phyloP scores from a whole-genome alignment of 2,113 vertebrate species.

The Bagarius yarrelli region DNA sequence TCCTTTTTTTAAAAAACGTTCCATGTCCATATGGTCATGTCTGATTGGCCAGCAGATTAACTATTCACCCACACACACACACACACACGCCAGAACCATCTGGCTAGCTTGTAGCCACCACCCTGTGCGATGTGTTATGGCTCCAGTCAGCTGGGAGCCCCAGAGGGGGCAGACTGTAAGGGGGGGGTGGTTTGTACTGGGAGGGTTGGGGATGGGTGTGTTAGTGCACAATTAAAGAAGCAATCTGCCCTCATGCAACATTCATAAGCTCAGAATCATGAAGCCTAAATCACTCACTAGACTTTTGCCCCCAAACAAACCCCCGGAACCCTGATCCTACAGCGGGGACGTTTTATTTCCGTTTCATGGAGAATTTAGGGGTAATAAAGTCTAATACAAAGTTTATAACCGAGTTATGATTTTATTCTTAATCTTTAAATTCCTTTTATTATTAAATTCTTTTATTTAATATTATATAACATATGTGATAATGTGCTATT shows the following conservation, averaged over 20 bases:
- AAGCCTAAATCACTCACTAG: conserved; percentile 9
- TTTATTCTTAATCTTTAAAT: neutral
- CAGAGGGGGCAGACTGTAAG: conserved; percentile 5
- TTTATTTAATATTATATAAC: too few species aligned
- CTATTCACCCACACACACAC: conserved; percentile 9
- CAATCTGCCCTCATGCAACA: conserved; percentile 51
- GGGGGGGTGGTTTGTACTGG: neutral
- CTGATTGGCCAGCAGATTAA: conserved; percentile 33
- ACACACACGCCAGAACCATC: conserved; percentile 36
- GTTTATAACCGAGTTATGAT: neutral
- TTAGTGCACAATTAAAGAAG: conserved; percentile 26
- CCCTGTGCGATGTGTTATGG: conserved; percentile 22
- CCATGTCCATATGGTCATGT: conserved; percentile 26
- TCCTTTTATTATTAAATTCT: neutral
- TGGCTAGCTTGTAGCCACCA: conserved; percentile 32
- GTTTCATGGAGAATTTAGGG: neutral
- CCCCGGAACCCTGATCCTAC: conserved; percentile 10
- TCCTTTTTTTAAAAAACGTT: neutral
- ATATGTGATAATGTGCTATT: neutral
- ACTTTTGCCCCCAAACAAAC: conserved; percentile 1
- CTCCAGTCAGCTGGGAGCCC: conserved; percentile 39
- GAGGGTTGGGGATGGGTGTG: neutral
- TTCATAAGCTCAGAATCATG: conserved; percentile 37
- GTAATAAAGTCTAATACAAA: conserved; percentile 8
- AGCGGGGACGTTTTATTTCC: conserved; percentile 32